phyloP scores from a whole-genome alignment of 1,140 invertebrate genomes.

The Asbolus verrucosus region DNA sequence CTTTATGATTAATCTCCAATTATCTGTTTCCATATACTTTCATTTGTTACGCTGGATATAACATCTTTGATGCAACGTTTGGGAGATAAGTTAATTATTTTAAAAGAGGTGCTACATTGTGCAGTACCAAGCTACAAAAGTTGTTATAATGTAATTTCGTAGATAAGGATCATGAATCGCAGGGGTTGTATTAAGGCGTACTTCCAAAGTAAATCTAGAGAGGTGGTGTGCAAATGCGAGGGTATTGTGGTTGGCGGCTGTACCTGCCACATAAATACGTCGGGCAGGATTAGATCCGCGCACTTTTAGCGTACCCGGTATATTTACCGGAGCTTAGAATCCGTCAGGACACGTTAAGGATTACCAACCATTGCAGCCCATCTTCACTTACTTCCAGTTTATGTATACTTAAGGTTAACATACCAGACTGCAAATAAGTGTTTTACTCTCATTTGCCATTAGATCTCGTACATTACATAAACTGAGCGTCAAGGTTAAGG shows the following conservation, averaged over 20 bases:
- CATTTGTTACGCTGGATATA: neutral
- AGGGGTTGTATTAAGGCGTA: slow-evolving; percentile 42
- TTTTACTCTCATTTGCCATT: no score
- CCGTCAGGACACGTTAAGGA: slow-evolving; percentile 37
- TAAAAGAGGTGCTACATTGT: neutral
- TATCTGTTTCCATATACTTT: slow-evolving; percentile 25
- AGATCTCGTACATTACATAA: no score
- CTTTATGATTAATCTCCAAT: slow-evolving; percentile 27
- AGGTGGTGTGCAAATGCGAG: slow-evolving; percentile 36
- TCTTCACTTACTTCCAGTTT: slow-evolving; percentile 26
- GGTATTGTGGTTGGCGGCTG: slow-evolving; percentile 42
- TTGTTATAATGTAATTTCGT: slow-evolving; percentile 39
- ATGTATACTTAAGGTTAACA: slow-evolving; percentile 10
- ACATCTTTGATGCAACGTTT: neutral
- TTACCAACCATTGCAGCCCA: slow-evolving; percentile 28
- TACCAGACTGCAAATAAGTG: slow-evolving; percentile 5
- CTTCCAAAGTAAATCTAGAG: slow-evolving; percentile 37
- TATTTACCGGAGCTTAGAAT: slow-evolving; percentile 39
- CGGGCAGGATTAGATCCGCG: slow-evolving; percentile 29
- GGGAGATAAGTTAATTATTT: neutral
- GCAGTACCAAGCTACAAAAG: neutral
- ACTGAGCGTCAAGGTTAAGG: no score
- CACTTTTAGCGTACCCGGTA: slow-evolving; percentile 37
- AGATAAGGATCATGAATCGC: slow-evolving; percentile 42
- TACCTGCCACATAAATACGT: slow-evolving; percentile 44